Evolutionary conservation across 1,140 invertebrate genomes (phyloP).

Genomic region (Drosophila sp.): DNA sequence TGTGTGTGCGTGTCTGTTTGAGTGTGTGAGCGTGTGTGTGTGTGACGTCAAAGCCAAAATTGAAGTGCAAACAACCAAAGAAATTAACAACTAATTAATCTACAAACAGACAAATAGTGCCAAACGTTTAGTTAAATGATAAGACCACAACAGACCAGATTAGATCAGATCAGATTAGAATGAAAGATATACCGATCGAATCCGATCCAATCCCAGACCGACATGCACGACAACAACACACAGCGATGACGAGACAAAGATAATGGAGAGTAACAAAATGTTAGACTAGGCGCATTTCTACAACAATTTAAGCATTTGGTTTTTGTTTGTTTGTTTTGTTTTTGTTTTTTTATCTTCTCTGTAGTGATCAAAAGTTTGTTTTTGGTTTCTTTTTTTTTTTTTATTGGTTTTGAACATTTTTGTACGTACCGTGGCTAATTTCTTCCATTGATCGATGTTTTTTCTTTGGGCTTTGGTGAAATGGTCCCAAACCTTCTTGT

Average conservation of each 20-base stretch:
- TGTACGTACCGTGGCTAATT: constrained; percentile 96
- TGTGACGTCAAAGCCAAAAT: not conserved
- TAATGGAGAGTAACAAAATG: not conserved
- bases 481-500: constrained; percentile 99
- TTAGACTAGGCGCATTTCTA: not conserved
- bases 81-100: constrained; percentile 10
- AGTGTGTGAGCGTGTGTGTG: not conserved
- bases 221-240: not conserved
- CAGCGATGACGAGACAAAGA: not conserved
- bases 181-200: not conserved
- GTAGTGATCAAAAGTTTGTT: constrained; percentile 18
- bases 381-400: constrained; percentile 36
- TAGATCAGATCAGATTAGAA: not conserved
- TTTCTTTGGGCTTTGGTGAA: constrained; percentile 99
- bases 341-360: constrained; percentile 3
- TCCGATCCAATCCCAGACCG: not conserved
- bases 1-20: not conserved
- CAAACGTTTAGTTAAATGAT: constrained; percentile 6
- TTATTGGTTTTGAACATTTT: constrained; percentile 72
- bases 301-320: constrained; percentile 8
- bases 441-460: constrained; percentile 99
- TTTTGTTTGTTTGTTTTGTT: constrained; percentile 5
- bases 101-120: not conserved
- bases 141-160: not conserved
- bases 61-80: not conserved